Base-by-base conservation (phyloP, 2,113 vertebrate species). In the Campylorhamphus procurvoides region DNA sequence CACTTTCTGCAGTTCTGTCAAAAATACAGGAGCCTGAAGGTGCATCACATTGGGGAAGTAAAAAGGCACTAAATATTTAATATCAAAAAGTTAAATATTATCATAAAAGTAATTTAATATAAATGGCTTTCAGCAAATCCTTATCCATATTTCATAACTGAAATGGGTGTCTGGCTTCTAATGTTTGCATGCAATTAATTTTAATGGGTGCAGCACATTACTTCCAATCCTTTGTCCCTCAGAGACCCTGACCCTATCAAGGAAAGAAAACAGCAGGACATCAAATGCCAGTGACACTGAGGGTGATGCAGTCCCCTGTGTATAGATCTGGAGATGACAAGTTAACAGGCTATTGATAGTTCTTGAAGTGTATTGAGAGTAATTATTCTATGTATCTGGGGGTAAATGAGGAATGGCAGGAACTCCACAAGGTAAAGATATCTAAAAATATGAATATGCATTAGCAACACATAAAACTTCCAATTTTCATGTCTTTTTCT, bases 51-150 rank as follows among this genome's bases (percentile, higher is more conserved):
- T 76, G 44, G 66, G 71, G 50, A 96, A 96, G 74, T 82, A 96
- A 97, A 97, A 93, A 75, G 86, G 12, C 77, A 90, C 84, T 98
- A 96, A 98, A 98, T 98, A 97, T 98, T 98, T 98, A 96, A 98
- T 97, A 85, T 42, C 74, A 84, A 94, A 97, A 98, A 96, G 92
- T 97, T 98, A 98, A 98, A 98, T 98, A 97, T 98, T 98, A 97
- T 98, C 96, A 97, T 97, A 97, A 97, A 98, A 97, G 95, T 97
- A 97, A 98, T 98, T 98, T 97, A 98, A 98, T 98, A 98, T 97
- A 98, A 98, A 98, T 98, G 95, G 90, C 94, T 98, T 98, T 97
- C 96, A 97, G 97, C 79, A 96, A 97, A 94, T 97, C 93, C 88
- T 97, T 96, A 98, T 98, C 82, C 95, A 98, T 98, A 97, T 98